Conservation (phyloP, 2,797 vertebrate genomes). For the Anas flavirostris region DNA sequence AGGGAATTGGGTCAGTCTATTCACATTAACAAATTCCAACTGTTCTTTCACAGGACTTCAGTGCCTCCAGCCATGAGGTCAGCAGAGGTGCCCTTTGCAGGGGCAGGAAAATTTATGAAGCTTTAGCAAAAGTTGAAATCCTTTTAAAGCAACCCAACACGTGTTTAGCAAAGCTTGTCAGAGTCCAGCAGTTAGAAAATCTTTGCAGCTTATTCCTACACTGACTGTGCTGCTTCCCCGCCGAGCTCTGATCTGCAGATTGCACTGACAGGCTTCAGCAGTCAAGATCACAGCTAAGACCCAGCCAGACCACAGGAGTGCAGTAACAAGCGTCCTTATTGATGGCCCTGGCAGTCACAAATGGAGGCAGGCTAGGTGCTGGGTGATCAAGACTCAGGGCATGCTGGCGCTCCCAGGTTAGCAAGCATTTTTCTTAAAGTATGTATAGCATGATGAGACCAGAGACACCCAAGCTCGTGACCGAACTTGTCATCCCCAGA, state of each 20-base stretch:
- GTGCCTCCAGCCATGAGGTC: conserved; percentile 41
- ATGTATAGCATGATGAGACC: neutral
- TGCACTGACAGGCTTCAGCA: neutral
- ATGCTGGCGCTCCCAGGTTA: neutral
- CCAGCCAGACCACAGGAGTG: neutral
- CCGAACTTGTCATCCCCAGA: neutral
- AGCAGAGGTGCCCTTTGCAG: conserved; percentile 59
- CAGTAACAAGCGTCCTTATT: accelerated
- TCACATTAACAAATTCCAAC: conserved; percentile 43
- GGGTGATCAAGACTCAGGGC: neutral
- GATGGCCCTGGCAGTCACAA: neutral
- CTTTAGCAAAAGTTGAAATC: conserved; percentile 3
- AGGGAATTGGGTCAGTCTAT: conserved; percentile 55
- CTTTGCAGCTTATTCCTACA: neutral
- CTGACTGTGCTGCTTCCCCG: accelerated
- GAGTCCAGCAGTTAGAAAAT: neutral
- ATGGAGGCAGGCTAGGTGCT: too few species aligned
- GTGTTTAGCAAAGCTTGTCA: neutral
- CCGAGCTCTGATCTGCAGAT: neutral
- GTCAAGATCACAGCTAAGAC: neutral
- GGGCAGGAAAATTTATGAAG: neutral
- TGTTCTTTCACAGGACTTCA: conserved; percentile 13
- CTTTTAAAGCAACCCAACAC: neutral
- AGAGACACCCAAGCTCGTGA: neutral
- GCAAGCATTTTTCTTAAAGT: neutral